Evolutionary conservation across 2,797 vertebrate species (phyloP), one percentile per base, ranked within the genome.

Genomic region (Lophius americanus): DNA sequence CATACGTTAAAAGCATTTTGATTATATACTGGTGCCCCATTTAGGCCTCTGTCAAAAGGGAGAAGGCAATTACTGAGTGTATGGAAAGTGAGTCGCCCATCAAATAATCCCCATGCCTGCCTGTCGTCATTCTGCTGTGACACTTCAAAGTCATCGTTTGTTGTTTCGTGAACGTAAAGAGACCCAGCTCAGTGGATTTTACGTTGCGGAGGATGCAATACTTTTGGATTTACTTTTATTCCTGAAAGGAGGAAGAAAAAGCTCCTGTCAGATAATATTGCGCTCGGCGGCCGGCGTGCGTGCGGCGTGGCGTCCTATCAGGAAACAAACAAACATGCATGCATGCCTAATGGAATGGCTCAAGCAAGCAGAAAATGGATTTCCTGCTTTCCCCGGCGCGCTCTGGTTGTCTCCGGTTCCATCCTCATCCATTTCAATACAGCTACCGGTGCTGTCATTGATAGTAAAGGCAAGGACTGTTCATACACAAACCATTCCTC

Each of bases 401-500:
- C 72, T 81, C 62, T 35, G 12, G 64, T 78, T 71, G 73, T 86
- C 78, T 88, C 68, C 51, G 73, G 78, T 89, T 88, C 78, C 88
- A 76, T 85, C 82, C 84, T 84, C 86, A 87, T 89, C 86, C 87
- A 88, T 90, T 90, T 89, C 81, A 81, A 35, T 64, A 76, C 83
- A 36, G 73, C 73, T 66, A 56, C 69, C 51, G 37, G 53, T 43
- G 65, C 82, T 76, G 78, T 85, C 83, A 81, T 79, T 85, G 87
- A 90, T 90, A 81, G 86, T 78, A 73, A 79, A 84, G 88, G 88
- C 84, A 85, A 88, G 85, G 84, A 78, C 82, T 90, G 80, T 89
- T 90, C 43, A 44, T 91, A 90, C 85, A 91, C 90, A 92, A 91
- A 93, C 83, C 88, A 90, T 93, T 91, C 89, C 86, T 93, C 88